Percentiles rank a stretch among this genome's conserved stretches.
These are phyloP conservation scores for Onychostruthus taczanowskii DNA, from an alignment of 2,113 vertebrate species.

Conservation along the genomic window DNA sequence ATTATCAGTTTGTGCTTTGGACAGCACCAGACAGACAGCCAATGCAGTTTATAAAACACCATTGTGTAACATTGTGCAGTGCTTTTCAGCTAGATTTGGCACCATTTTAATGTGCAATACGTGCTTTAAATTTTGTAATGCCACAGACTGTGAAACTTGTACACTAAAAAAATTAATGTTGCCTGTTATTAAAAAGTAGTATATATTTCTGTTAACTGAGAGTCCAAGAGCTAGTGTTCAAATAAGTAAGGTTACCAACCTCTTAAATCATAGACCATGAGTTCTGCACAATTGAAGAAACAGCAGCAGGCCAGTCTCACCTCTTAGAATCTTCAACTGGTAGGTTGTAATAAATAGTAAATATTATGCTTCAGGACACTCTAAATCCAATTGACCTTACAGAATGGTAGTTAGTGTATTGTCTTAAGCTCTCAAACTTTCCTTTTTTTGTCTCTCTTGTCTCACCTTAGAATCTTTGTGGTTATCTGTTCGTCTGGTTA, in stretches of 20 bases:
- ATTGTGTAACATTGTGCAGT: background rate
- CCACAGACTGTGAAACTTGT: background rate
- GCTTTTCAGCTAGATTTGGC: background rate
- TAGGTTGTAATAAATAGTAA: background rate
- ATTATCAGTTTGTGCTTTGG: background rate
- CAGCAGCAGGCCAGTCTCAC: background rate
- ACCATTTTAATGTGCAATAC: background rate
- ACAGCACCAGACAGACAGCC: background rate
- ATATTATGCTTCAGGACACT: background rate
- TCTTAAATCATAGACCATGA: background rate
- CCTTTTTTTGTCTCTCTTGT: background rate
- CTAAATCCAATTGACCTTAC: background rate
- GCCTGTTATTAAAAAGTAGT: background rate
- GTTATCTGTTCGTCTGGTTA: background rate
- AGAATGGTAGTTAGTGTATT: background rate
- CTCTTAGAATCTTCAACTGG: background rate
- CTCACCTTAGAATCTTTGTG: background rate
- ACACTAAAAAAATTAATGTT: background rate
- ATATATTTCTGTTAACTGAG: background rate
- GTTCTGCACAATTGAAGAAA: background rate
- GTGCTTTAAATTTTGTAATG: background rate
- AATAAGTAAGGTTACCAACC: background rate
- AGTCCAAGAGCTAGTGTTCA: background rate
- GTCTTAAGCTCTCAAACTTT: background rate
- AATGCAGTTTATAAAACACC: background rate